These are phyloP conservation scores for Budorcas taxicolor DNA, from an alignment of 2,113 vertebrate species.

Conservation along the genomic window DNA sequence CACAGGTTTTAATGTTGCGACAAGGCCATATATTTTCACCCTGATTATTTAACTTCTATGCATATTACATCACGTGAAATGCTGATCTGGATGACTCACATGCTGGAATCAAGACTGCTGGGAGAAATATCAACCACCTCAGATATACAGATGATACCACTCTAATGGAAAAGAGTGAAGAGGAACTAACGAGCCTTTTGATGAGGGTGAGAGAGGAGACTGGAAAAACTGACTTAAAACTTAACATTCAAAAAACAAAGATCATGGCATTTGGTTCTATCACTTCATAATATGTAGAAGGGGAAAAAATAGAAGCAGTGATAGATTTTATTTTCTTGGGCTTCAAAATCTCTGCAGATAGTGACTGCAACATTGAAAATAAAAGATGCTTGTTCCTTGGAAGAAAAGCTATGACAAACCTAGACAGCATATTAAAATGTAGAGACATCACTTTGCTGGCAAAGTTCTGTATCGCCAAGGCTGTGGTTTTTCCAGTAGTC, in stretches of 20 bases:
- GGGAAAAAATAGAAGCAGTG: background rate
- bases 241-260: background rate
- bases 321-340: background rate
- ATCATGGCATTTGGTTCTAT: background rate
- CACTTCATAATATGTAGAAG: background rate
- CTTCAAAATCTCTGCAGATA: background rate
- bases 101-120: background rate
- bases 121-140: background rate
- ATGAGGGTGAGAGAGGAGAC: background rate
- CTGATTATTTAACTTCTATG: background rate
- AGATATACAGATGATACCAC: background rate
- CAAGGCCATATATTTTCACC: background rate
- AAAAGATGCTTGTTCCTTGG: background rate
- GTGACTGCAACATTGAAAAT: background rate
- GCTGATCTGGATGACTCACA: background rate
- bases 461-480: background rate
- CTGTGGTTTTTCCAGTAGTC: background rate
- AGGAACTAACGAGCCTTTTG: background rate
- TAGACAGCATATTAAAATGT: background rate
- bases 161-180: background rate
- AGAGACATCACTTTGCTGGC: background rate
- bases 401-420: background rate
- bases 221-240: background rate
- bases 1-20: background rate
- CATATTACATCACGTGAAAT: background rate